A percentile compares a stretch with the other conserved stretches of the same genome.
Conservation (phyloP, 1,140 invertebrate genomes). For the Pomacea maculata region DNA sequence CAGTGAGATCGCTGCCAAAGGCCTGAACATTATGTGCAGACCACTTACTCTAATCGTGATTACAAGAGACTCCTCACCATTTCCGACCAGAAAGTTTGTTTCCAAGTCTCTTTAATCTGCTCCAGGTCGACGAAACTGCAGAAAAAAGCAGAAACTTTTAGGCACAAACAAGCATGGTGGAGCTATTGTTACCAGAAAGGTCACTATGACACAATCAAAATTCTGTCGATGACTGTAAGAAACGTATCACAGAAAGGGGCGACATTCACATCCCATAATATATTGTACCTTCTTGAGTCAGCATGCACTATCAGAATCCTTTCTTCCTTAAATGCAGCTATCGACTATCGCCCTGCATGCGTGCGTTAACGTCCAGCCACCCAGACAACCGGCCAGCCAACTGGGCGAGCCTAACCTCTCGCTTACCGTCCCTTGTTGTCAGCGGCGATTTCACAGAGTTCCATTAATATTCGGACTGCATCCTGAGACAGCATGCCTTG, state of each 20-base stretch:
- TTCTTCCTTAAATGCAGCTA: neutral
- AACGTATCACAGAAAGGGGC: neutral
- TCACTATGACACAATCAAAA: neutral
- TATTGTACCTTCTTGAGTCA: neutral
- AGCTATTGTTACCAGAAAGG: neutral
- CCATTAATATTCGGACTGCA: conserved; percentile 53
- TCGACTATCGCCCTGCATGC: neutral
- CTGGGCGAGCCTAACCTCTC: neutral
- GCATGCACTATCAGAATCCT: neutral
- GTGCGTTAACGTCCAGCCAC: neutral
- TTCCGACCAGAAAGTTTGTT: neutral
- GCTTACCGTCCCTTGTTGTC: conserved; percentile 56
- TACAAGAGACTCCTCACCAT: neutral
- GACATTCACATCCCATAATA: neutral
- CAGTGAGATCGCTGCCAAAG: no score
- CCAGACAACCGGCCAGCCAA: neutral
- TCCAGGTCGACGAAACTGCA: conserved; percentile 2
- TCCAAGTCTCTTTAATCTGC: neutral
- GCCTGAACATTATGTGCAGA: no score
- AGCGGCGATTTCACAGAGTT: conserved; percentile 53
- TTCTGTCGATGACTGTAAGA: neutral
- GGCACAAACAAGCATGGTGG: neutral
- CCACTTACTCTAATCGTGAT: no score
- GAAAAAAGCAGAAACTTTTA: neutral
- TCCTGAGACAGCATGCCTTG: conserved; percentile 61